A percentile compares a stretch with the other conserved stretches of the same genome.
Evolutionary conservation across 2,888 invertebrate genomes (phyloP).

Genomic region (Apotomis capreana): DNA sequence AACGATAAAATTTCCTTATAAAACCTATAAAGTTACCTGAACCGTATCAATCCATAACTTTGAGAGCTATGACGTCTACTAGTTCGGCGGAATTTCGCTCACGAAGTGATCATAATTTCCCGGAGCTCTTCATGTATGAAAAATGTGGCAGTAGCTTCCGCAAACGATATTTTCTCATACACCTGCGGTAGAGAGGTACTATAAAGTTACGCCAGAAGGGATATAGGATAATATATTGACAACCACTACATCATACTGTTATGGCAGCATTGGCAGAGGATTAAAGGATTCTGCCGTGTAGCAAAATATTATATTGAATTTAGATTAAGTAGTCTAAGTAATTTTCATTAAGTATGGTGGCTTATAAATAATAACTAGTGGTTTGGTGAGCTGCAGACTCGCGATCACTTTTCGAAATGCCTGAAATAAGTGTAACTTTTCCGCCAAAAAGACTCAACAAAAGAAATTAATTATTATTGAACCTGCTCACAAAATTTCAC

Average conservation of each 20-base stretch:
- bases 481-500: no score
- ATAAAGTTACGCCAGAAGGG: neutral
- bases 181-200: constrained; percentile 11
- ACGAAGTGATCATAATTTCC: constrained; percentile 50
- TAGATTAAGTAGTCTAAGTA: neutral
- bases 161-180: constrained; percentile 32
- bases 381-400: no score
- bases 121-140: constrained; percentile 36
- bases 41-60: constrained; percentile 6
- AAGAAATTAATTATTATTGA: no score
- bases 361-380: no score
- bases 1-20: neutral
- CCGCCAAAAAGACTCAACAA: no score
- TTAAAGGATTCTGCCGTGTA: neutral
- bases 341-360: no score
- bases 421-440: no score
- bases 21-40: neutral
- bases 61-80: constrained; percentile 10
- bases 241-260: constrained; percentile 3
- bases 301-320: neutral
- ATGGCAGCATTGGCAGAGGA: constrained; percentile 1
- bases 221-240: constrained; percentile 2
- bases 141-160: constrained; percentile 33
- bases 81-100: constrained; percentile 45
- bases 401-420: no score